Evolutionary conservation across 2,113 vertebrate species (phyloP).

Genomic region (Chionodraco myersi): DNA sequence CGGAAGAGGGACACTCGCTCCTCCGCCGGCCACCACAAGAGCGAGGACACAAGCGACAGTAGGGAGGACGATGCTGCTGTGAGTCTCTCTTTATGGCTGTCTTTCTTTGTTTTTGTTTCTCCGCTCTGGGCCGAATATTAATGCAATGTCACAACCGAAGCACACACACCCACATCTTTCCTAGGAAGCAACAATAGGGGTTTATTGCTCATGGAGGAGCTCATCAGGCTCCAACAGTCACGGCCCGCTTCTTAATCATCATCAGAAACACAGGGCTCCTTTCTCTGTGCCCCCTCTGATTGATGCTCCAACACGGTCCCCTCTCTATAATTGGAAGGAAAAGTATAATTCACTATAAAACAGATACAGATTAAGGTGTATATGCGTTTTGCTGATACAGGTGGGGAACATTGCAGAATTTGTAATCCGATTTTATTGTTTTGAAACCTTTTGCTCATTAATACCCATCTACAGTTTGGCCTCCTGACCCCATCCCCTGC

Average conservation of each 20-base stretch:
- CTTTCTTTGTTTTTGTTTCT: conserved; percentile 16
- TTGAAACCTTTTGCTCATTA: conserved; percentile 26
- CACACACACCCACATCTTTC: not conserved
- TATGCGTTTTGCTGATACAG: not conserved
- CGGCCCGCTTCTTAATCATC: conserved; percentile 41
- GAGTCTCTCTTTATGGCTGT: conserved; percentile 58
- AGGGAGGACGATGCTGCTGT: conserved; percentile 90
- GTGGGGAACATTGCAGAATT: not conserved
- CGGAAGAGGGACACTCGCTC: conserved; percentile 78
- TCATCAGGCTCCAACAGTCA: conserved; percentile 37
- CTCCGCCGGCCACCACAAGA: conserved; percentile 76
- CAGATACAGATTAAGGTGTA: too few relatives aligned
- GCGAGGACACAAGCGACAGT: conserved; percentile 92
- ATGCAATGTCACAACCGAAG: conserved; percentile 4
- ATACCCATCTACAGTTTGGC: conserved; percentile 25
- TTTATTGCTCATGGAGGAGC: conserved; percentile 17
- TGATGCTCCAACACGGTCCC: conserved; percentile 21
- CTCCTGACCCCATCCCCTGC: conserved; percentile 32
- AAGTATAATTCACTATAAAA: too few relatives aligned
- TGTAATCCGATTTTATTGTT: conserved; percentile 10
- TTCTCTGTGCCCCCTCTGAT: conserved; percentile 37
- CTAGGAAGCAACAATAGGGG: conserved; percentile 1
- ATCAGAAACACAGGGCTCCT: conserved; percentile 32
- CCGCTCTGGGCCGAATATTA: not conserved
- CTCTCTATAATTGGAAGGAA: not conserved